Percentiles rank a stretch among this genome's conserved stretches.
These are phyloP conservation scores for Drosophila littoralis DNA, from an alignment of 1,140 invertebrate species.

Conservation along the genomic window DNA sequence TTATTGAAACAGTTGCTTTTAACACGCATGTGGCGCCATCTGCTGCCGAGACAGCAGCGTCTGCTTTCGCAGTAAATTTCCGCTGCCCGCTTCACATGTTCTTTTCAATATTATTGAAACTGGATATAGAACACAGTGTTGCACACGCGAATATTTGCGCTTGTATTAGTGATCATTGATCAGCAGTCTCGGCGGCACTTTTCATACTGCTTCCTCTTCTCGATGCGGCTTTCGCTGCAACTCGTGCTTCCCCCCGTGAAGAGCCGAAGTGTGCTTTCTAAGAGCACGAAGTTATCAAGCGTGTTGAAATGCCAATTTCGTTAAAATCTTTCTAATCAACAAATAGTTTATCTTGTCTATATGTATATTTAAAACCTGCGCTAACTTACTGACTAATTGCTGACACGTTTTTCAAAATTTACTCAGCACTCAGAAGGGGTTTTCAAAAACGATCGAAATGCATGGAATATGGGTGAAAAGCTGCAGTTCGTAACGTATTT, in stretches of 20 bases:
- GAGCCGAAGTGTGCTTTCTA: background rate
- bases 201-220: slow-evolving; percentile 8
- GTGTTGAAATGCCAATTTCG: background rate
- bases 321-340: background rate
- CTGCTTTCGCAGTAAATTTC: slow-evolving; percentile 22
- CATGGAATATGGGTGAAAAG: too few species aligned
- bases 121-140: slow-evolving; percentile 14
- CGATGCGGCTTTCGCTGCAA: background rate
- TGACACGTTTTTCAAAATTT: too few species aligned
- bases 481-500: too few species aligned
- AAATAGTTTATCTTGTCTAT: too few species aligned
- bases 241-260: background rate
- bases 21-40: slow-evolving; percentile 22
- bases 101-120: slow-evolving; percentile 25
- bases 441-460: too few species aligned
- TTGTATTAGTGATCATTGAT: slow-evolving; percentile 13
- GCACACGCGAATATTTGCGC: background rate
- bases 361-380: too few species aligned
- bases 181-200: background rate
- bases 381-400: too few species aligned
- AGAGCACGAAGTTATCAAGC: background rate
- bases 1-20: slow-evolving; percentile 64
- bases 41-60: slow-evolving; percentile 2
- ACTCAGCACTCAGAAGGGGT: too few species aligned
- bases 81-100: slow-evolving; percentile 19